A percentile compares a stretch with the other conserved stretches of the same genome.
Conservation (phyloP, 1,140 invertebrate species). For the Trigoniulus corallinus region DNA sequence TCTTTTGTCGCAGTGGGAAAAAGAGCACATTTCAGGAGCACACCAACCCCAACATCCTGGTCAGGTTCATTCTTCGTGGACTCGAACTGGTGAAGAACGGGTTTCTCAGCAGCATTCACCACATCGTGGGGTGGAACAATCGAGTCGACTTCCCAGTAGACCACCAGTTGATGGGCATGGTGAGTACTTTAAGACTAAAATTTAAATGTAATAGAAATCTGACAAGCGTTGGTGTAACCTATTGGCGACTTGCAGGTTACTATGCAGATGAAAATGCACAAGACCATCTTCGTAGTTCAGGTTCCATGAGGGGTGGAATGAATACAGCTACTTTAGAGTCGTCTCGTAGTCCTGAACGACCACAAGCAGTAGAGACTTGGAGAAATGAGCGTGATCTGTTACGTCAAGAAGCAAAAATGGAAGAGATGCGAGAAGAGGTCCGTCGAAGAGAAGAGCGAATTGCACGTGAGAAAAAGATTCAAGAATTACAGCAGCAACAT, state of each 20-base stretch:
- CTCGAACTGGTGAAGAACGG: too few species aligned
- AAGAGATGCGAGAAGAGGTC: conserved; percentile 66
- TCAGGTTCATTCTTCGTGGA: neutral
- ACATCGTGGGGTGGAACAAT: too few species aligned
- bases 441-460: conserved; percentile 44
- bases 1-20: conserved; percentile 28
- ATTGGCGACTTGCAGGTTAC: too few species aligned
- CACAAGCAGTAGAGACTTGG: conserved; percentile 15
- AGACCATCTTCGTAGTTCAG: too few species aligned
- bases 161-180: too few species aligned
- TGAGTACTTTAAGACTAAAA: too few species aligned
- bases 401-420: conserved; percentile 55
- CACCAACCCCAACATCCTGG: neutral
- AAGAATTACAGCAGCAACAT: conserved; percentile 10
- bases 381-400: conserved; percentile 34
- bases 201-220: too few species aligned
- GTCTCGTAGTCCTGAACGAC: conserved; percentile 20
- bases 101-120: too few species aligned
- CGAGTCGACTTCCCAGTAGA: too few species aligned
- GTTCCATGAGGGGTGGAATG: too few species aligned
- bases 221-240: too few species aligned
- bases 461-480: conserved; percentile 4
- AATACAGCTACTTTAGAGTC: conserved; percentile 3
- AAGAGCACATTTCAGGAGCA: conserved; percentile 13
- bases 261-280: too few species aligned